Evolutionary conservation across 2,797 vertebrate species (phyloP), one percentile per base, ranked within the genome.

Genomic region (Cephalopachus bancanus): DNA sequence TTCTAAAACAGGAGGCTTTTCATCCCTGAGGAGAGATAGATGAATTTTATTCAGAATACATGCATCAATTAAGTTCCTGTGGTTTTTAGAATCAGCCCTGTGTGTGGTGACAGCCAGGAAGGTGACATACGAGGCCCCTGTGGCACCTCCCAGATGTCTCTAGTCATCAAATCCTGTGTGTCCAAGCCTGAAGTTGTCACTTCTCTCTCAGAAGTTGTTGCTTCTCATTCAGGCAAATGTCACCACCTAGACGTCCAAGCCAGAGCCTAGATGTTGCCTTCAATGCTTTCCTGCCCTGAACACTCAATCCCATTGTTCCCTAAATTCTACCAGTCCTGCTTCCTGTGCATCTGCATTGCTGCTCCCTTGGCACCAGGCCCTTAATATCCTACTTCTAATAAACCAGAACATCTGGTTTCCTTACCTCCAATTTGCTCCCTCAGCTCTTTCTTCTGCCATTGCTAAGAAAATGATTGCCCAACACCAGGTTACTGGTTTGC

Each of bases 71-170:
- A 83, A 76, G 37, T 17, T 91, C 91, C 83, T 51, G 7, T 96
- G 95, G 92, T 92, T 96, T 93, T n/a, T 26, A 94, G 71, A 83
- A 59, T 89, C 88, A 62, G 19, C 64, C 44, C 65, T 76, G 78
- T 71, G 33, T 60, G 24, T 60, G 53, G 33, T 71, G 83, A 67
- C 78, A 95, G 64, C 75, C 57, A 37, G 26, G 53, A 76, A 51
- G 33, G 51, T 57, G 83, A 85, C 74, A 28, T 30, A 62, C 55
- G 79, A 67, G 72, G 20, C 15, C 30, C 7, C 59, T 33, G 57
- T 87, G 79, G 53, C 51, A 37, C 44, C 51, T 75, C 11, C 24
- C 6, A 9, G 10, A 64, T 19, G 14, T n/a, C 53, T 83, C 60
- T 78, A 19, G 83, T 89, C 62, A n/a, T 85, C 30, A 75, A 81